These are phyloP conservation scores for Engystomops pustulosus DNA, from an alignment of 2,113 vertebrate species.

Conservation along the genomic window DNA sequence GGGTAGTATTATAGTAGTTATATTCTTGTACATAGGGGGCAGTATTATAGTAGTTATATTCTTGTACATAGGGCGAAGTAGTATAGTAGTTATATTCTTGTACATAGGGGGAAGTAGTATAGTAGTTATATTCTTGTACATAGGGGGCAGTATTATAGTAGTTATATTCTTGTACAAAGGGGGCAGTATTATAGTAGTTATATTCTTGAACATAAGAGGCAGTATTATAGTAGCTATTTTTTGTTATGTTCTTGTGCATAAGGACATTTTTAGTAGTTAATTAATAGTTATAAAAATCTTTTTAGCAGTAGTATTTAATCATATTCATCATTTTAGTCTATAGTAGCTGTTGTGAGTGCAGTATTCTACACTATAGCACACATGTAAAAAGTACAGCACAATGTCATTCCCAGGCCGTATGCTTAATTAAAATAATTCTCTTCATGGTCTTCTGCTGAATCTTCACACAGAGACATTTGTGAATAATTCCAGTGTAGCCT, in stretches of 20 bases:
- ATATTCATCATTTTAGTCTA: not conserved
- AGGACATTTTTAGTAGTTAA: not conserved
- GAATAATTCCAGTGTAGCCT: not conserved
- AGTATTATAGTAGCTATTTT: conserved; percentile 8
- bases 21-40: no score
- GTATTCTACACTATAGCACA: not conserved
- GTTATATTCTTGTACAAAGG: not conserved
- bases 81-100: not conserved
- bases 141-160: not conserved
- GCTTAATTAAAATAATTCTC: conserved; percentile 1
- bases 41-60: no score
- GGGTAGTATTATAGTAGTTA: no score
- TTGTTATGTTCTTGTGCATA: not conserved
- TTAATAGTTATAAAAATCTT: not conserved
- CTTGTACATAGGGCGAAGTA: no score
- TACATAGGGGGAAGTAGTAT: not conserved
- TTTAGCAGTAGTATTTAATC: not conserved
- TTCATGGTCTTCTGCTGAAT: not conserved
- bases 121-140: conserved; percentile 4
- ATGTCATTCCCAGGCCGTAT: not conserved
- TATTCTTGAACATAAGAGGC: not conserved
- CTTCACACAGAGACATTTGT: not conserved
- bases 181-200: not conserved
- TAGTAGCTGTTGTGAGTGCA: not conserved
- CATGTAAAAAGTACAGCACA: not conserved